Base-by-base conservation (phyloP, 2,797 vertebrate species). In the Remorina albescens region DNA sequence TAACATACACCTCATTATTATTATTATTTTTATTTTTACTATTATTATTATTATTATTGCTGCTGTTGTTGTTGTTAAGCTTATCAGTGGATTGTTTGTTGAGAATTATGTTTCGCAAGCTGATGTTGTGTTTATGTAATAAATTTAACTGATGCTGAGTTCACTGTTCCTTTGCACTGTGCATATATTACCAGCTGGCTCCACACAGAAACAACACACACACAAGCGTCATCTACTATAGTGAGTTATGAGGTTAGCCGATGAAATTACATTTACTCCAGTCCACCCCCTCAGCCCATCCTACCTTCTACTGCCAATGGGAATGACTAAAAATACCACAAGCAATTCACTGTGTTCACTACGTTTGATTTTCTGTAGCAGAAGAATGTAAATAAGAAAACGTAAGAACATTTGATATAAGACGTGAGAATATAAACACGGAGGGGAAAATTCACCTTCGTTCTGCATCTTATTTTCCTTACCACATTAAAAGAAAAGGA, bases 171-270 rank as follows among this genome's bases (percentile, higher is more conserved):
- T 23, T 18, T 71, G 23, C 32, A 50, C 39, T 53, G 42, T 68
- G 9, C 55, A 54, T 59, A 34, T 34, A 23, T 60, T 63, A 51
- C 19, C 66, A 80, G 25, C 68, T 76, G 62, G 19, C 51, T 76
- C 41, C 53, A 54, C 56, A 84, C 56, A 46, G 58, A 75, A 59
- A 71, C 78, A 77, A 37, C 34, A 81, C 23, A 12, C 47, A 70
- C 65, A 54, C 67, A 18, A 59, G 42, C 76, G n/a, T 28, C 56
- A 53, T 42, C 44, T 55, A 71, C 68, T 66, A 34, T 8, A 41
- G n/a, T 74, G 78, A 80, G 39, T 83, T 79, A 80, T 85, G 66
- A 79, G 61, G 46, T 80, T 59, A 81, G 61, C 50, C 13, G 63
- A 66, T 70, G 44, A 74, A 80, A 84, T 80, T 25, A 64, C 53